Conservation (phyloP, 1,140 invertebrate genomes). For the Drosophila ananassae region DNA sequence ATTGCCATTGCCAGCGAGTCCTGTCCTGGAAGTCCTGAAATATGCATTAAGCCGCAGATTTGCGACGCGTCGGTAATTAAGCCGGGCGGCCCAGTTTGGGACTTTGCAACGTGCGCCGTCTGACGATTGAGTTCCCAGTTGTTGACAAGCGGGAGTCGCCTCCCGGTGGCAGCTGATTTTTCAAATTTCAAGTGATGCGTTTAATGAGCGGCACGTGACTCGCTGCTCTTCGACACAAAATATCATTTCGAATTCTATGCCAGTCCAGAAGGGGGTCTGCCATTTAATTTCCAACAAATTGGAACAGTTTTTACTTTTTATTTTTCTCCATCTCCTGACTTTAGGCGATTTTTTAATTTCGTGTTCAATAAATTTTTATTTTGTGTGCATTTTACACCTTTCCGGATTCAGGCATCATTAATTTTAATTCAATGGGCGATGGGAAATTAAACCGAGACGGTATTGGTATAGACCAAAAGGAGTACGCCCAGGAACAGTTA, state of each 20-base stretch:
- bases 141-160: conserved; percentile 35
- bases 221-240: conserved; percentile 13
- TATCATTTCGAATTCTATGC: conserved; percentile 37
- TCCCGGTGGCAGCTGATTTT: conserved; percentile 58
- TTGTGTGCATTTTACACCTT: conserved; percentile 55
- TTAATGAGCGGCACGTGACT: conserved; percentile 82
- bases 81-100: conserved; percentile 27
- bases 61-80: conserved; percentile 74
- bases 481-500: conserved; percentile 18
- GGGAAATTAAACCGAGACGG: conserved; percentile 18
- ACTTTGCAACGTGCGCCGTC: conserved; percentile 28
- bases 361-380: conserved; percentile 60
- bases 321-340: background rate
- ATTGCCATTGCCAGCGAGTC: conserved; percentile 12
- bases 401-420: conserved; percentile 48
- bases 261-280: conserved; percentile 23
- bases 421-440: conserved; percentile 52
- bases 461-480: conserved; percentile 17
- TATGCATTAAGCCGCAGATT: conserved; percentile 76
- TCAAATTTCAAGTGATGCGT: conserved; percentile 81
- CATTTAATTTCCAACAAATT: conserved; percentile 57
- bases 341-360: conserved; percentile 41
- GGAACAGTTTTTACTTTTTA: conserved; percentile 16
- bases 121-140: conserved; percentile 37
- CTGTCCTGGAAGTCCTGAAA: conserved; percentile 50